Evolutionary conservation across 2,888 invertebrate genomes (phyloP).

Genomic region (Drosophila acutilabella): DNA sequence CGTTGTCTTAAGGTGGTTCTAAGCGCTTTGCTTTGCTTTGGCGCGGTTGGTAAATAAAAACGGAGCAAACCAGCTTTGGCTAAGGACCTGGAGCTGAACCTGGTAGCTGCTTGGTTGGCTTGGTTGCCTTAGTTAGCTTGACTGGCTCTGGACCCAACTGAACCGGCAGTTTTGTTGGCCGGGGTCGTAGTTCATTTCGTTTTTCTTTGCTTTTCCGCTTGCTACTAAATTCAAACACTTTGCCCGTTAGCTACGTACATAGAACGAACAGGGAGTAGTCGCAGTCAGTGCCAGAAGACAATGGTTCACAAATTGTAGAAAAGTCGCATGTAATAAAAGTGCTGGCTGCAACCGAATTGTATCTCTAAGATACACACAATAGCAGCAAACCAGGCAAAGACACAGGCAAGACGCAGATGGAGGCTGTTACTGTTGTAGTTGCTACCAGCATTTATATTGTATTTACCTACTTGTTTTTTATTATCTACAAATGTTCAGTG

Average conservation of each 20-base stretch:
- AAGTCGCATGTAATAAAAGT: slow-evolving; percentile 79
- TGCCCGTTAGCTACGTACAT: slow-evolving; percentile 59
- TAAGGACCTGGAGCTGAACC: slow-evolving; percentile 34
- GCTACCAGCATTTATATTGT: slow-evolving; percentile 80
- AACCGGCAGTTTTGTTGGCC: slow-evolving; percentile 50
- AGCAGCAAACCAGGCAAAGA: slow-evolving; percentile 21
- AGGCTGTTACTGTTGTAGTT: slow-evolving; percentile 28
- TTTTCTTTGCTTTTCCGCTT: slow-evolving; percentile 79
- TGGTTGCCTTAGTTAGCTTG: slow-evolving; percentile 18
- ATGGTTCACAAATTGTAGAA: slow-evolving; percentile 78
- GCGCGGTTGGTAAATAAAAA: slow-evolving; percentile 69
- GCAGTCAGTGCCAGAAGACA: slow-evolving; percentile 53
- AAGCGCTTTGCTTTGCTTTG: slow-evolving; percentile 59
- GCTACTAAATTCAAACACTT: slow-evolving; percentile 79
- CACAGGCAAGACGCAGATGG: slow-evolving; percentile 20
- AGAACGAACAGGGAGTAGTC: slow-evolving; percentile 6
- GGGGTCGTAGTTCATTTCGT: slow-evolving; percentile 78
- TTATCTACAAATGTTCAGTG: slow-evolving; percentile 74
- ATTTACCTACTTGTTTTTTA: slow-evolving; percentile 81
- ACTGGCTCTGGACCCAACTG: slow-evolving; percentile 35
- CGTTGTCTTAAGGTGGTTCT: slow-evolving; percentile 72
- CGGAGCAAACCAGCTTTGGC: slow-evolving; percentile 37
- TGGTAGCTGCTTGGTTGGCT: slow-evolving; percentile 28
- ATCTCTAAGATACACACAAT: slow-evolving; percentile 75
- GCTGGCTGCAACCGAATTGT: slow-evolving; percentile 80